Evolutionary conservation across 2,797 vertebrate species (phyloP).

Genomic region (Myotis daubentonii): DNA sequence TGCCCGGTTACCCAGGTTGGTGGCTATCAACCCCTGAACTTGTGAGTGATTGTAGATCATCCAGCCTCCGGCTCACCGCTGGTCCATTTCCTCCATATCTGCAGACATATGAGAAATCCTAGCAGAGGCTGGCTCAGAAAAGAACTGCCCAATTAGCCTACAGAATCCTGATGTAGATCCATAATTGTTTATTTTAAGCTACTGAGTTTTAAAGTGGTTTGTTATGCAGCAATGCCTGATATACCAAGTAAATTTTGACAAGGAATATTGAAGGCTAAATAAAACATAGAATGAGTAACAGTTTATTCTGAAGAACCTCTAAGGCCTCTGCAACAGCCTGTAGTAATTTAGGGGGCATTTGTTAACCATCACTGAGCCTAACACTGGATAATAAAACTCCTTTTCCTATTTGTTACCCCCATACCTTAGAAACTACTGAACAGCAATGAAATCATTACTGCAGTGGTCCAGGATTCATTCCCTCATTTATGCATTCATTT

Average conservation of each 20-base stretch:
- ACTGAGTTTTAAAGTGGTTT: not conserved
- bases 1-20: not conserved
- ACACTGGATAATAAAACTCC: not conserved
- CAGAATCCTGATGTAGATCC: not conserved
- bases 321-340: not conserved
- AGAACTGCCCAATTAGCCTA: not conserved
- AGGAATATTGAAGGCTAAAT: not conserved
- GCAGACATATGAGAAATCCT: not conserved
- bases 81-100: not conserved
- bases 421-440: not conserved
- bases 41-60: not conserved
- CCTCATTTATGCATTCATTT: slow-evolving; percentile 1
- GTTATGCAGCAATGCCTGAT: not conserved
- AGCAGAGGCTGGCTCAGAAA: not conserved
- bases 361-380: not conserved
- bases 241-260: not conserved
- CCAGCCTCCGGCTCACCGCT: not conserved
- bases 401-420: not conserved
- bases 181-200: not conserved
- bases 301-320: not conserved
- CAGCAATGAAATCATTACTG: not conserved
- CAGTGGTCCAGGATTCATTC: not conserved
- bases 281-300: not conserved
- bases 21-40: not conserved
- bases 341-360: not conserved